Percentiles rank a stretch among this genome's conserved stretches.
Evolutionary conservation across 1,140 invertebrate species (phyloP).

Genomic region (Caenorhabditis brenneri): DNA sequence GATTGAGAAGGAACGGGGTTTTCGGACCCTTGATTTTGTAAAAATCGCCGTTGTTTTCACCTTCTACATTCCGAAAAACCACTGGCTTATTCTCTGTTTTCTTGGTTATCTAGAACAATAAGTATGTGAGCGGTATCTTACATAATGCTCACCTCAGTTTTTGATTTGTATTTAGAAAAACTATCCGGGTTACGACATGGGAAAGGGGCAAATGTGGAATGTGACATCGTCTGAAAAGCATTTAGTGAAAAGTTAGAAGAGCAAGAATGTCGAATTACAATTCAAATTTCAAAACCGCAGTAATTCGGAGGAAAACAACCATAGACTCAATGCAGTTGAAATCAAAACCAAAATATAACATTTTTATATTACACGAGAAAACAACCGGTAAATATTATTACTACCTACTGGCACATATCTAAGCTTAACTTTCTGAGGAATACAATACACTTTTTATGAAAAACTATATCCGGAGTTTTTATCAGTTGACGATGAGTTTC

Average conservation of each 20-base stretch:
- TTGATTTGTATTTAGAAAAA: neutral
- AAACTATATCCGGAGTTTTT: neutral
- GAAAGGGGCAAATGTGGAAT: neutral
- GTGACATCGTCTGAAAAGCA: neutral
- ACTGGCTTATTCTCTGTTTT: neutral
- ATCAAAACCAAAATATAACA: too few species aligned
- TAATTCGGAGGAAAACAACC: too few species aligned
- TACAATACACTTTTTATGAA: neutral
- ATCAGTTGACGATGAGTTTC: neutral
- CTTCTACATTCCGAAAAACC: conserved; percentile 17
- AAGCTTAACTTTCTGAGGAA: neutral
- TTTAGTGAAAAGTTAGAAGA: neutral
- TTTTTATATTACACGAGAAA: neutral
- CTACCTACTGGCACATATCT: neutral
- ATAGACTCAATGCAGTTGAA: too few species aligned
- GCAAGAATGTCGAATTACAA: neutral
- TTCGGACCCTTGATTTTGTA: neutral
- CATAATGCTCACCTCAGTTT: neutral
- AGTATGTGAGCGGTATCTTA: too few species aligned
- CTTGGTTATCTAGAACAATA: too few species aligned
- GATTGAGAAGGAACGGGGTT: neutral
- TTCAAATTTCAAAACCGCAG: too few species aligned
- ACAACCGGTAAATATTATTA: neutral
- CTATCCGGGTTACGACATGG: neutral
- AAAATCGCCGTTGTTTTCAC: conserved; percentile 16